These are phyloP conservation scores for Anodontia alba DNA, from an alignment of 2,888 invertebrate genomes.

Conservation along the genomic window DNA sequence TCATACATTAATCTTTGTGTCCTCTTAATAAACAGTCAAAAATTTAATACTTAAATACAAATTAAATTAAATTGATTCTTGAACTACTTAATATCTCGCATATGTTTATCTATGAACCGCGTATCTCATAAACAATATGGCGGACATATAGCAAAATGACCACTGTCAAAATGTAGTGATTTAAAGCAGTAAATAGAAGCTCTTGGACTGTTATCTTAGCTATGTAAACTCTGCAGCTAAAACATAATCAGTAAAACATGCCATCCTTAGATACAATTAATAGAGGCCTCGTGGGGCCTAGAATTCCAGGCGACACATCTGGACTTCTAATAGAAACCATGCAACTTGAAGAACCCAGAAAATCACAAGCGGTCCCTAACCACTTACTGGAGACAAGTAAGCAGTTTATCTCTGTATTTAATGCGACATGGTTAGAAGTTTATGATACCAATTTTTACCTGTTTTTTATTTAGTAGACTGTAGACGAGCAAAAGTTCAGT, in stretches of 20 bases:
- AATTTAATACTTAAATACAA: too few species aligned
- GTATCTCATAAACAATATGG: constrained; percentile 11
- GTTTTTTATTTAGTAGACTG: too few species aligned
- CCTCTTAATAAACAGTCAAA: too few species aligned
- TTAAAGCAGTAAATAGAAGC: not conserved
- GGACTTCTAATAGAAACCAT: constrained; percentile 77
- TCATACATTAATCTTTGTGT: too few species aligned
- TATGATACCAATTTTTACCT: too few species aligned
- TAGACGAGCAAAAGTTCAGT: too few species aligned
- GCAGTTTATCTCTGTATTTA: constrained; percentile 17
- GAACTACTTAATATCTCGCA: not conserved
- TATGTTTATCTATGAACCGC: not conserved
- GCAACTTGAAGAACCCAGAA: constrained; percentile 79
- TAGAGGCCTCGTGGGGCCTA: constrained; percentile 63
- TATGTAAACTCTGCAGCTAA: not conserved
- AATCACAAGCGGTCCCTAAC: constrained; percentile 75
- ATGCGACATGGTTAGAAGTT: too few species aligned
- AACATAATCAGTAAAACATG: constrained; percentile 45
- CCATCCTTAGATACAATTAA: constrained; percentile 64
- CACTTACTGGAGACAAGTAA: constrained; percentile 79
- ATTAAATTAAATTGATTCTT: too few species aligned
- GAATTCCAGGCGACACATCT: constrained; percentile 39
- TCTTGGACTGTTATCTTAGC: not conserved
- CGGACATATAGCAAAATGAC: not conserved
- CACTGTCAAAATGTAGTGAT: not conserved